Percentiles rank a stretch among this genome's conserved stretches.
These are phyloP conservation scores for Acanthoscelides obtectus DNA, from an alignment of 2,888 invertebrate species.

Conservation along the genomic window DNA sequence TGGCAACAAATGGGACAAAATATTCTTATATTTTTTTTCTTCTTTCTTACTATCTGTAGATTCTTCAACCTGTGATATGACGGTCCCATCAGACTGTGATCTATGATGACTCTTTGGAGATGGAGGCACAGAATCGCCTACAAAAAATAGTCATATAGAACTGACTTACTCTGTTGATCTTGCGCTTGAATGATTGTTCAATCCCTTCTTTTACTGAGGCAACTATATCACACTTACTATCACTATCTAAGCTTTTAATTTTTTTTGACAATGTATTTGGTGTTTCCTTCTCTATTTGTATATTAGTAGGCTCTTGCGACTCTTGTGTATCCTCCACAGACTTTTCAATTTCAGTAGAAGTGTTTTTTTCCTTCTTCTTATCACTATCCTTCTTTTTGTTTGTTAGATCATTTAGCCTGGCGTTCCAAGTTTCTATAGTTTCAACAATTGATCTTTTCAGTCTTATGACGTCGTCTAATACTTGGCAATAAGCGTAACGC, in stretches of 20 bases:
- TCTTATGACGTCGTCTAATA: conserved; percentile 59
- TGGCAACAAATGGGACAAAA: conserved; percentile 64
- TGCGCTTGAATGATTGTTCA: too few relatives aligned
- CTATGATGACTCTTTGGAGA: conserved; percentile 43
- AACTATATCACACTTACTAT: too few relatives aligned
- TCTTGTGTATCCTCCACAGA: conserved; percentile 12
- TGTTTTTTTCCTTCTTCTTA: conserved; percentile 34
- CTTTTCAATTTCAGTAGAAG: conserved; percentile 3
- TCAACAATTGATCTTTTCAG: conserved; percentile 66
- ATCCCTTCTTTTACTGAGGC: too few relatives aligned
- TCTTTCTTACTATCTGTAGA: conserved; percentile 44
- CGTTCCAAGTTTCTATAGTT: conserved; percentile 68
- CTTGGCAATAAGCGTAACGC: conserved; percentile 46
- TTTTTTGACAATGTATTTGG: conserved; percentile 41
- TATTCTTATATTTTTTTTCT: conserved; percentile 62
- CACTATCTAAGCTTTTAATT: conserved; percentile 45
- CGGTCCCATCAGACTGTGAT: conserved; percentile 46
- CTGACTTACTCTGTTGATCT: too few relatives aligned
- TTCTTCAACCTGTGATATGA: conserved; percentile 36
- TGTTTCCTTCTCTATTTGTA: conserved; percentile 17
- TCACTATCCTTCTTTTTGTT: conserved; percentile 38
- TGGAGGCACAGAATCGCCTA: conserved; percentile 16
- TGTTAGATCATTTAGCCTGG: conserved; percentile 47
- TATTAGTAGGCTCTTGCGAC: not conserved
- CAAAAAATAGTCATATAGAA: conserved; percentile 7